Evolutionary conservation across 2,888 invertebrate species (phyloP), one percentile per base, ranked within the genome.

Genomic region (Crematogaster levior): DNA sequence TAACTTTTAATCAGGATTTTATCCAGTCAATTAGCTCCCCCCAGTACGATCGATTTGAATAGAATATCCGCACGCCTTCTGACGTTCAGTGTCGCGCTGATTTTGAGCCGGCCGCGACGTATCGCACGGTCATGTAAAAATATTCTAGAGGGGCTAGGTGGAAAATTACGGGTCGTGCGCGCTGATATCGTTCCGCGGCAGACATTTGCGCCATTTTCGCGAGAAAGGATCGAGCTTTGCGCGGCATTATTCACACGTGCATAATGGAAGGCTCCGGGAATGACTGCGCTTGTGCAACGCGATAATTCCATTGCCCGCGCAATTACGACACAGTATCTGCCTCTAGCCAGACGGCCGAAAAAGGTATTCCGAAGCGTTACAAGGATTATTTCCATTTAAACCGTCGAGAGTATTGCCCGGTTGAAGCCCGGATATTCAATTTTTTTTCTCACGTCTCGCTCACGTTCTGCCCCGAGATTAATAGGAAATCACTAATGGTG

Each of bases 161-260:
- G 88, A 84, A 88, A 88, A 88, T 86, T 86, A 63, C 72, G 63
- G 83, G 66, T 65, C 85, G 56, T 58, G 75, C 72, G 37, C 43
- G 46, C 60, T 72, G 88, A 85, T 91, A 91, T 91, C 90, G 84
- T 89, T 85, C 81, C 85, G 79, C 83, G 85, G 84, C 90, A 91
- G 91, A 87, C 85, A 88, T 85, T 77, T 82, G 82, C 84, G 66
- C 75, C 82, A 88, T 84, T 79, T 79, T 81, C 73, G 86, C 85
- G 86, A 83, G 90, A 89, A 90, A 90, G 90, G 90, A 89, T 89
- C 65, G 85, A 80, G 82, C 85, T 89, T 82, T 77, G 66, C 83
- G 81, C 77, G 88, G 88, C 82, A 89, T 89, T 89, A 89, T 89
- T 88, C 89, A 82, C 79, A 61, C 75, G 81, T 74, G 90, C 84